Conservation (phyloP, 2,888 invertebrate genomes). For the Encarsia formosa region DNA sequence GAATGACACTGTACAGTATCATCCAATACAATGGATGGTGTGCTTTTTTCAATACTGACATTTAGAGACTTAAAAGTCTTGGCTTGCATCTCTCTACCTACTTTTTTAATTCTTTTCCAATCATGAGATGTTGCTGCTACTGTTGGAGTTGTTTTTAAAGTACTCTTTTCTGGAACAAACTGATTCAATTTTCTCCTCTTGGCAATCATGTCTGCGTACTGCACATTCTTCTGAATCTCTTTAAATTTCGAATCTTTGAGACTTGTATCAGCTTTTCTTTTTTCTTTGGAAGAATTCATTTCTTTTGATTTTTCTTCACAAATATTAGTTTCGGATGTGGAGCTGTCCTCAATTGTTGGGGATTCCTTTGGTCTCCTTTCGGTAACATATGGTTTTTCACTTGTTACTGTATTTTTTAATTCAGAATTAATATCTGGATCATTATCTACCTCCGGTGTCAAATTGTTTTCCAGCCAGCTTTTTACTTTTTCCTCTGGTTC, state of each 20-base stretch:
- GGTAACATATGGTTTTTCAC: no score
- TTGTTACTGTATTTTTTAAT: no score
- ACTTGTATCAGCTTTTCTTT: neutral
- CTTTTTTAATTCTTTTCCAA: constrained; percentile 34
- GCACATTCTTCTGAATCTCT: constrained; percentile 3
- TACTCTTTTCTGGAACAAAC: neutral
- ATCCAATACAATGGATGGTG: constrained; percentile 19
- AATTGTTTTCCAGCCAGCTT: constrained; percentile 17
- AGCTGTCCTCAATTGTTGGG: neutral
- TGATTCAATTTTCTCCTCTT: constrained; percentile 14
- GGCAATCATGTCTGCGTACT: constrained; percentile 8
- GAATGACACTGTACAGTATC: constrained; percentile 18
- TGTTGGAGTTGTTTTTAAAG: constrained; percentile 11
- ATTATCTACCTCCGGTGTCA: neutral
- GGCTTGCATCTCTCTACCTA: constrained; percentile 38
- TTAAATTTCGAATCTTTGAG: constrained; percentile 10
- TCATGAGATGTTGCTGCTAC: constrained; percentile 14
- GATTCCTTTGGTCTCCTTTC: neutral
- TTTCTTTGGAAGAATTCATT: neutral
- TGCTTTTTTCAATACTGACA: constrained; percentile 32
- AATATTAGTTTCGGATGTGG: neutral
- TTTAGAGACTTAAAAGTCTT: constrained; percentile 34
- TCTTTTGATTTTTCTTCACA: neutral
- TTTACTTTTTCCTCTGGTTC: constrained; percentile 18
- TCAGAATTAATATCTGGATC: neutral